Conservation (phyloP, 2,888 invertebrate genomes). For the Philereme vetulata region DNA sequence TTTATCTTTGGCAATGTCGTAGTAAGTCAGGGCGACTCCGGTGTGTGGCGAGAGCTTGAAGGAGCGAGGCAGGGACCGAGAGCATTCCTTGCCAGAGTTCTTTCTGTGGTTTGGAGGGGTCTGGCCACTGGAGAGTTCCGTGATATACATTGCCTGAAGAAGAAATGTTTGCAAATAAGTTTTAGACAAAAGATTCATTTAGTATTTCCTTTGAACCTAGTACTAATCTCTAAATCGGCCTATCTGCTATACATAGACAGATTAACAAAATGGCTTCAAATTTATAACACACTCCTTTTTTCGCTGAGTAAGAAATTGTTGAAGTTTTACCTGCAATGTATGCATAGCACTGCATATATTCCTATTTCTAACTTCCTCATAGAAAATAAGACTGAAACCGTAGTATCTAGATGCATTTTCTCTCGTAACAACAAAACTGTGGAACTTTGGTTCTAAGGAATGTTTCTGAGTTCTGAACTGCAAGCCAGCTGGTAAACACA, state of each 20-base stretch:
- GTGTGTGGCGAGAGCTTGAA: slow-evolving; percentile 93
- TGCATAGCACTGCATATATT: slow-evolving; percentile 98
- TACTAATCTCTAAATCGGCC: no score
- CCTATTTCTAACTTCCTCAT: slow-evolving; percentile 96
- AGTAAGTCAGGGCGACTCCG: slow-evolving; percentile 92
- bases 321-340: slow-evolving; percentile 89
- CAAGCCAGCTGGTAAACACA: slow-evolving; percentile 97
- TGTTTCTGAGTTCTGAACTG: slow-evolving; percentile 98
- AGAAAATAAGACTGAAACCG: slow-evolving; percentile 97
- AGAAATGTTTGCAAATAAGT: background rate
- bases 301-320: no score
- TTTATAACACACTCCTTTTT: no score
- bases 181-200: background rate
- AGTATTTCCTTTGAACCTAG: no score
- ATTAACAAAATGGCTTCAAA: no score
- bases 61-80: slow-evolving; percentile 94
- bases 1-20: slow-evolving; percentile 96
- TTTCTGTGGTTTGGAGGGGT: slow-evolving; percentile 85
- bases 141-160: slow-evolving; percentile 93
- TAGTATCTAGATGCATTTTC: slow-evolving; percentile 98
- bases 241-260: no score
- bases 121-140: slow-evolving; percentile 93
- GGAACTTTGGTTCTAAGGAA: slow-evolving; percentile 93
- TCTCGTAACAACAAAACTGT: slow-evolving; percentile 97
- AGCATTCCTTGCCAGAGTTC: slow-evolving; percentile 86